Conservation (phyloP, 1,140 invertebrate species). For the Arctopsyche grandis region DNA sequence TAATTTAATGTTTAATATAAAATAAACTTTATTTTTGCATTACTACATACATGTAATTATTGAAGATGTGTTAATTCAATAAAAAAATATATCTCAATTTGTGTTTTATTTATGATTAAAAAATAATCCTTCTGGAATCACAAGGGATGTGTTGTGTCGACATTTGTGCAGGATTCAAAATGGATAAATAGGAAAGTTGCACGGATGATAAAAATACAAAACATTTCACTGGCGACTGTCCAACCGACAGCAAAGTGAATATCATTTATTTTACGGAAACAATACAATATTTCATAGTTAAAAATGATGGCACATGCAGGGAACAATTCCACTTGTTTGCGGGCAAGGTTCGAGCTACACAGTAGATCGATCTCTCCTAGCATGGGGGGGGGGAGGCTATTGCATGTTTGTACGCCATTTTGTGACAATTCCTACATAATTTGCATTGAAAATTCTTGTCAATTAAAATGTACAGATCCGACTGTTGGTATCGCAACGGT, state of each 20-base stretch:
- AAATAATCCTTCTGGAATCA: too few relatives aligned
- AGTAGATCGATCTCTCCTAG: constrained; percentile 31
- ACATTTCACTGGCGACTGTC: constrained; percentile 17
- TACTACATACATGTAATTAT: too few relatives aligned
- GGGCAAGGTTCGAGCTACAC: constrained; percentile 35
- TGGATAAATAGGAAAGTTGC: not conserved
- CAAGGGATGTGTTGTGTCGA: too few relatives aligned
- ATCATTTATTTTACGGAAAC: constrained; percentile 44
- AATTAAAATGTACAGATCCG: not conserved
- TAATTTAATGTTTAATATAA: too few relatives aligned
- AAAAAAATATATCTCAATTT: too few relatives aligned
- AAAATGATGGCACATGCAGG: constrained; percentile 39
- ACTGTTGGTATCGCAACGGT: not conserved
- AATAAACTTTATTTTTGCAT: too few relatives aligned
- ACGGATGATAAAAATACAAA: not conserved
- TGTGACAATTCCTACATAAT: constrained; percentile 32
- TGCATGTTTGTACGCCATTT: constrained; percentile 35
- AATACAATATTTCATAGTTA: constrained; percentile 38
- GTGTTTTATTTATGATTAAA: too few relatives aligned
- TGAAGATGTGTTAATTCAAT: too few relatives aligned
- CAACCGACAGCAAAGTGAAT: constrained; percentile 31
- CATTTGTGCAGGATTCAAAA: too few relatives aligned
- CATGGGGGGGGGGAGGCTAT: not conserved
- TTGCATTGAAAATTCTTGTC: not conserved
- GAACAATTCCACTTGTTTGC: constrained; percentile 33